Evolutionary conservation across 2,113 vertebrate species (phyloP).

Genomic region (Colius striatus): DNA sequence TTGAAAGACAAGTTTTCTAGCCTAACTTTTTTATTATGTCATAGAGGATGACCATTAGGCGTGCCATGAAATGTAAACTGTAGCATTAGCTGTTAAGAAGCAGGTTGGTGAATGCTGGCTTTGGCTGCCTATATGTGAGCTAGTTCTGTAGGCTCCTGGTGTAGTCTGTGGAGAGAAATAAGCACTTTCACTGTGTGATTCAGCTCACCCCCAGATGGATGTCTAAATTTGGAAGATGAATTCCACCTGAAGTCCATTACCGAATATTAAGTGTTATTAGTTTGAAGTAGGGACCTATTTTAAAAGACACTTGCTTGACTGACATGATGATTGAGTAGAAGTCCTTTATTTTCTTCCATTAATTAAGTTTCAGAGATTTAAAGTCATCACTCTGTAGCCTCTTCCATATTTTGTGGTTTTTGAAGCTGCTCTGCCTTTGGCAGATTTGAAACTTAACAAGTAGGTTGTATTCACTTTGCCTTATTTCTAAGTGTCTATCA

Average conservation of each 20-base stretch:
- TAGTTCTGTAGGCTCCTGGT: constrained; percentile 27
- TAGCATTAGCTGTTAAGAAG: not conserved
- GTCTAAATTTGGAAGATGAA: constrained; percentile 60
- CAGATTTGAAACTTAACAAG: not conserved
- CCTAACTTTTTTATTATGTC: not conserved
- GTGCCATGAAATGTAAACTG: not conserved
- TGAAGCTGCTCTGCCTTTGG: not conserved
- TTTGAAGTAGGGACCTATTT: constrained; percentile 4
- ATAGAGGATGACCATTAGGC: not conserved
- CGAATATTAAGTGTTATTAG: constrained; percentile 32
- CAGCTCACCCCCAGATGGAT: constrained; percentile 53
- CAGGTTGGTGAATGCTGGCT: not conserved
- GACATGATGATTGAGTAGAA: not conserved
- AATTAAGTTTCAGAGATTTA: not conserved
- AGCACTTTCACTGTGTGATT: constrained; percentile 51
- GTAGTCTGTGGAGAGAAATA: constrained; percentile 49
- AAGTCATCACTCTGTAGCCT: not conserved
- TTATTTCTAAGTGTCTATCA: not conserved
- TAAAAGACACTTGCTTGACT: constrained; percentile 13
- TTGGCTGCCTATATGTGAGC: not conserved
- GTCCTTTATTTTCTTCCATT: not conserved
- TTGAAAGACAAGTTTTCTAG: not conserved
- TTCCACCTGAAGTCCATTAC: constrained; percentile 63
- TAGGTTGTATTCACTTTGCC: not conserved
- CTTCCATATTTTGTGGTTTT: not conserved